Conservation (phyloP, 2,797 vertebrate species). For the Ctenochaetus hawaiiensis region DNA sequence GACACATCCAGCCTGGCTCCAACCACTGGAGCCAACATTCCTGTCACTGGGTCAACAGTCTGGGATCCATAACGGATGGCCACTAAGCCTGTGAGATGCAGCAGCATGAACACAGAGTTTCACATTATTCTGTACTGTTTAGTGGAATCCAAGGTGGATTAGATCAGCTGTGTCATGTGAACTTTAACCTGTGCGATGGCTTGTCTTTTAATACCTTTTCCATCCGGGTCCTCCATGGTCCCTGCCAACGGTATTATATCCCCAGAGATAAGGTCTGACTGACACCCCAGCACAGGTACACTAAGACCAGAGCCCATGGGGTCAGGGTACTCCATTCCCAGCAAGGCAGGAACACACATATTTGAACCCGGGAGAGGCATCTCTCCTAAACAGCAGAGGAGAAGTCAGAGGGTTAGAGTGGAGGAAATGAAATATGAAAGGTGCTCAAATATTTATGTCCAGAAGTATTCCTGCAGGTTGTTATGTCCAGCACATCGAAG, state of each 20-base stretch:
- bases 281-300: conserved; percentile 91
- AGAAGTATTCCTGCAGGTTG: neutral
- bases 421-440: neutral
- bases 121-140: neutral
- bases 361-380: conserved; percentile 85
- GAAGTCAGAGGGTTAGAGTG: neutral
- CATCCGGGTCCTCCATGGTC: conserved; percentile 90
- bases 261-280: conserved; percentile 81
- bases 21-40: conserved; percentile 85
- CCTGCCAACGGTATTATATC: conserved; percentile 85
- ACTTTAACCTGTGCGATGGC: neutral
- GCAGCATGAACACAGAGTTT: conserved; percentile 1
- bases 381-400: conserved; percentile 78
- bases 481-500: neutral
- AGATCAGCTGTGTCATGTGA: neutral
- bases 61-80: conserved; percentile 88
- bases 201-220: conserved; percentile 85
- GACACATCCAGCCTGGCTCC: conserved; percentile 84
- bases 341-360: conserved; percentile 84
- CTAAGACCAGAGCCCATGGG: conserved; percentile 88
- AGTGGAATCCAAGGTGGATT: neutral
- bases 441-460: conserved; percentile 8
- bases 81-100: conserved; percentile 86
- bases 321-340: conserved; percentile 92
- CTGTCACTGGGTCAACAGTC: conserved; percentile 87